Base-by-base conservation (phyloP, 1,140 invertebrate genomes). In the Eupristina koningsbergeri region DNA sequence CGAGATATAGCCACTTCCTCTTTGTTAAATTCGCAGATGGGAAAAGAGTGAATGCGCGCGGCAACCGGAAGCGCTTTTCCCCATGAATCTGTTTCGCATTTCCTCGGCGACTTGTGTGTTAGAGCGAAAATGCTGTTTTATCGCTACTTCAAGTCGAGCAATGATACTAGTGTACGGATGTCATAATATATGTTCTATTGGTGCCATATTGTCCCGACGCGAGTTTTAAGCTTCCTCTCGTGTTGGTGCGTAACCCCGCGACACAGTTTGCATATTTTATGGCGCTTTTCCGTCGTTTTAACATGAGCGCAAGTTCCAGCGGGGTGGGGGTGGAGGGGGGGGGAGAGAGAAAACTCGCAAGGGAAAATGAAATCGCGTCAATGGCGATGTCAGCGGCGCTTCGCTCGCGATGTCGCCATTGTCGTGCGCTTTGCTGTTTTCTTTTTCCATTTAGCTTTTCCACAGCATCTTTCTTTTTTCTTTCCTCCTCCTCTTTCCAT, bases 221-320 rank as follows among this genome's bases (percentile, higher is more conserved):
- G 58, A 82, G 73, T 76, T 76, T 82, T 83, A 58, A 83, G 74
- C 61, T 83, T 78, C 73, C 80, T 67, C 36, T 53, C 50, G 53
- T 74, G 71, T 74, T 53, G 73, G 11, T 31, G n/a, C 36, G 17
- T 15, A 19, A 15, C 13, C 29, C 26, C 22, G 41, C 81, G 73
- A 77, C 73, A 76, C 61, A 58, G 81, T 77, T 83, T 83, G 45
- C 74, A 39, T 75, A 36, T 83, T 83, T 83, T 83, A 83, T 71
- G 74, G n/a, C 31, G 63, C 63, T 77, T 83, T 77, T 77, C 73
- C 58, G 71, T 22, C 58, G 39, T 73, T 73, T 41, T 81, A 81
- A 39, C 22, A 73, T 45, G 31, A 31, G 15, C 31, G 63, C 7
- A n/a, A 29, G 58, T 3, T 5, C 9, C 3, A 13, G 58, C 29